A percentile compares a stretch with the other conserved stretches of the same genome.
phyloP scores from a whole-genome alignment of 2,113 vertebrate genomes.

The Centrocercus urophasianus region DNA sequence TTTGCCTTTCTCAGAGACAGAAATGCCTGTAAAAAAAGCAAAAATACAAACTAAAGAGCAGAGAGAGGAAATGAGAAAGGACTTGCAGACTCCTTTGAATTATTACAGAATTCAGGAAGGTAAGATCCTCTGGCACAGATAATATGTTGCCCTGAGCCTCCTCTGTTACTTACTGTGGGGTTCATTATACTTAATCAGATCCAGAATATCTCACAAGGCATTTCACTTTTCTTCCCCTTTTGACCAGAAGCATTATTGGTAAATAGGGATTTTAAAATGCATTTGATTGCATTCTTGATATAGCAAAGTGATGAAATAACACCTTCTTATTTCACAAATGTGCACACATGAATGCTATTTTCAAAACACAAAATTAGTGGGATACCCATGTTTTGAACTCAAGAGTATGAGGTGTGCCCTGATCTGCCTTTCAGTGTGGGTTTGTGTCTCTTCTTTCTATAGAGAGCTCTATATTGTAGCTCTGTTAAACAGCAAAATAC shows the following conservation, averaged over 20 bases:
- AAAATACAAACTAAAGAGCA: background rate
- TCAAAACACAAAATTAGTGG: background rate
- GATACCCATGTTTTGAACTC: background rate
- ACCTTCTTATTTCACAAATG: background rate
- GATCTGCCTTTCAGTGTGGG: background rate
- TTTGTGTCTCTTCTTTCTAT: background rate
- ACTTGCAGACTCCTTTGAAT: background rate
- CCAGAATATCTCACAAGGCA: background rate
- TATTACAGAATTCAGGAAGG: background rate
- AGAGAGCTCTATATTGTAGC: background rate
- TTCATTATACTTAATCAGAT: background rate
- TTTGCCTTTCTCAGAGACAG: background rate
- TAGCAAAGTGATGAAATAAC: background rate
- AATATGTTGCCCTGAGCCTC: background rate
- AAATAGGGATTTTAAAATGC: background rate
- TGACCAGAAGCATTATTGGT: background rate
- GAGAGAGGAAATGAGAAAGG: background rate
- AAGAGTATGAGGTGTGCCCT: accelerated
- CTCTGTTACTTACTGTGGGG: background rate
- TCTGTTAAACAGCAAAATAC: background rate
- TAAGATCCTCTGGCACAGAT: background rate
- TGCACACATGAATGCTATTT: background rate
- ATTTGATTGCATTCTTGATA: background rate
- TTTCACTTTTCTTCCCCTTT: background rate
- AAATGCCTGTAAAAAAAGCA: constrained; percentile 1